Evolutionary conservation across 2,888 invertebrate species (phyloP).

Genomic region (Drosophila paranaensis): DNA sequence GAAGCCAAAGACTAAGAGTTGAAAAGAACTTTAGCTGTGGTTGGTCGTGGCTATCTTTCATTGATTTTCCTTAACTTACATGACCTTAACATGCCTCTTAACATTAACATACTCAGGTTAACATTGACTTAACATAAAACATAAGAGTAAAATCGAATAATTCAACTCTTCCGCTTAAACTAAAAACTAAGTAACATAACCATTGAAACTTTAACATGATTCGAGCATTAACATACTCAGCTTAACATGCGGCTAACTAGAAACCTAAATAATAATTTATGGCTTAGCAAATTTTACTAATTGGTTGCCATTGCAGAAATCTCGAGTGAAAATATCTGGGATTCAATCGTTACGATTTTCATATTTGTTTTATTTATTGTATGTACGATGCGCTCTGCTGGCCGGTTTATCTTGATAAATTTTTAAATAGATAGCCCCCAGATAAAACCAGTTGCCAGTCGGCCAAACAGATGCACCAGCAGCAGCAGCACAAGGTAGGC

Average conservation of each 20-base stretch:
- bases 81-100: neutral
- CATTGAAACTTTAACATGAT: neutral
- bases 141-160: no score
- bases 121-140: neutral
- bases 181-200: neutral
- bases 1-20: neutral
- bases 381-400: constrained; percentile 19
- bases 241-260: neutral
- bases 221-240: neutral
- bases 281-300: constrained; percentile 18
- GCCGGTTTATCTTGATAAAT: constrained; percentile 51
- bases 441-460: constrained; percentile 49
- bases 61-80: no score
- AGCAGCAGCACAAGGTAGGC: neutral
- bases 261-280: constrained; percentile 9
- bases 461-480: constrained; percentile 35
- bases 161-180: no score
- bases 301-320: constrained; percentile 8
- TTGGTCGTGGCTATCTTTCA: no score
- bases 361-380: constrained; percentile 38
- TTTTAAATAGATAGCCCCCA: constrained; percentile 37
- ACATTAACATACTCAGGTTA: neutral
- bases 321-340: constrained; percentile 24
- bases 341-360: constrained; percentile 33
- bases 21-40: neutral